A percentile compares a stretch with the other conserved stretches of the same genome.
These are phyloP conservation scores for Spea bombifrons DNA, from an alignment of 2,113 vertebrate species.

Conservation along the genomic window DNA sequence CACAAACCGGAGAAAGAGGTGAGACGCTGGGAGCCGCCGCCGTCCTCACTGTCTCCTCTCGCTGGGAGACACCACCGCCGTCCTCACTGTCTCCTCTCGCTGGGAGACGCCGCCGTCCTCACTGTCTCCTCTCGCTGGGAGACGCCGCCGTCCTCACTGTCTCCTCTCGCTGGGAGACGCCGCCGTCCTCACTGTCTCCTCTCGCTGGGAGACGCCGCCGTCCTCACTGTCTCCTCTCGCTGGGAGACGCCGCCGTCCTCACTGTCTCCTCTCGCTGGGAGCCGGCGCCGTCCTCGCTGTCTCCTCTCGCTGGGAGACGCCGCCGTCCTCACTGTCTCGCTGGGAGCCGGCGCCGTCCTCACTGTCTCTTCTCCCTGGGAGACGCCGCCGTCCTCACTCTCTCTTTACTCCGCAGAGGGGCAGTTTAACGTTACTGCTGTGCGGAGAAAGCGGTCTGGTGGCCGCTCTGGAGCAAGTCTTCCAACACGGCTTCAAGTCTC, in stretches of 20 bases:
- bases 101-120: not conserved
- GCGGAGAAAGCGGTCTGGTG: slow-evolving; percentile 93
- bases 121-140: not conserved
- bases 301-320: too few species aligned
- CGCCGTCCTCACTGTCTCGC: not conserved
- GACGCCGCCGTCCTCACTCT: not conserved
- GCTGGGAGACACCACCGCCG: not conserved
- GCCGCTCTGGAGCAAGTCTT: slow-evolving; percentile 96
- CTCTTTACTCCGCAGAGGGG: slow-evolving; percentile 68
- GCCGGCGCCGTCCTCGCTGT: not conserved
- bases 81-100: not conserved
- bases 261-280: not conserved
- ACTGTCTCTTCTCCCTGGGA: too few species aligned
- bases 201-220: too few species aligned
- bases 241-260: not conserved
- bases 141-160: not conserved
- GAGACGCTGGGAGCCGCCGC: slow-evolving; percentile 50
- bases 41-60: not conserved
- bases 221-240: not conserved
- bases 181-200: not conserved
- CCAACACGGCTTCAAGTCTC: slow-evolving; percentile 94
- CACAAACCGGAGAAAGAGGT: slow-evolving; percentile 99
- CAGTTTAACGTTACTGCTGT: slow-evolving; percentile 89
- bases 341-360: too few species aligned
- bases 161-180: not conserved